Evolutionary conservation across 2,113 vertebrate species (phyloP).

Genomic region (Budorcas taxicolor): DNA sequence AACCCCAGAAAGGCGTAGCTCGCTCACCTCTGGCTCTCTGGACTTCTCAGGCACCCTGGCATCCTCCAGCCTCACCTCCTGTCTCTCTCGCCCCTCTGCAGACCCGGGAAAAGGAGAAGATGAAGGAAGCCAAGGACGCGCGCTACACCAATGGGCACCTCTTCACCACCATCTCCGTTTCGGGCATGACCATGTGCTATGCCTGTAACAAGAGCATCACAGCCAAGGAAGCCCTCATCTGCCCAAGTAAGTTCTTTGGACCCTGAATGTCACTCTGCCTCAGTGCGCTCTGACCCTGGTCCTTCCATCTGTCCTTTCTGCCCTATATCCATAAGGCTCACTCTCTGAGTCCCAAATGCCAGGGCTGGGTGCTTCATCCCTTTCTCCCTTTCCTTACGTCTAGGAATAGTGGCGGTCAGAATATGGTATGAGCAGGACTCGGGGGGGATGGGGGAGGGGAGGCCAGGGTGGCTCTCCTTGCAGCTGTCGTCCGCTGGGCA

Average conservation of each 20-base stretch:
- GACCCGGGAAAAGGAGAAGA: conserved; percentile 92
- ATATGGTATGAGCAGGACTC: not conserved
- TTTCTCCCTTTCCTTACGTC: not conserved
- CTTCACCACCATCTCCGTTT: conserved; percentile 93
- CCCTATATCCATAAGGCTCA: not conserved
- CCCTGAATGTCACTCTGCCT: not conserved
- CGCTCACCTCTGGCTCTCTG: not conserved
- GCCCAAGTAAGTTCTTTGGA: conserved; percentile 85
- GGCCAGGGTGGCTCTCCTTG: not conserved
- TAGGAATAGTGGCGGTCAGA: not conserved
- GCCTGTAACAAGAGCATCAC: conserved; percentile 97
- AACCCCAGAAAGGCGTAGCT: not conserved
- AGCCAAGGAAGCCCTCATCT: conserved; percentile 93
- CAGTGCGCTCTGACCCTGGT: not conserved
- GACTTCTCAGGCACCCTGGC: not conserved
- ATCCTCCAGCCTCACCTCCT: not conserved
- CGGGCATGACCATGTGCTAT: conserved; percentile 92
- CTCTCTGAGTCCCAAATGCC: not conserved
- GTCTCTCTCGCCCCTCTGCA: conserved; percentile 53
- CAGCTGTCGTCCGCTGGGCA: conserved; percentile 56
- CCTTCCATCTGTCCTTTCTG: not conserved
- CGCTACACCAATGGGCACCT: conserved; percentile 92
- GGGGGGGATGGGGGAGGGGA: not conserved
- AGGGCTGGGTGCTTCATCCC: not conserved
- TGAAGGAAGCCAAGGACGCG: conserved; percentile 89